Evolutionary conservation across 1,140 invertebrate genomes (phyloP).

Genomic region (Chironomus tepperi): DNA sequence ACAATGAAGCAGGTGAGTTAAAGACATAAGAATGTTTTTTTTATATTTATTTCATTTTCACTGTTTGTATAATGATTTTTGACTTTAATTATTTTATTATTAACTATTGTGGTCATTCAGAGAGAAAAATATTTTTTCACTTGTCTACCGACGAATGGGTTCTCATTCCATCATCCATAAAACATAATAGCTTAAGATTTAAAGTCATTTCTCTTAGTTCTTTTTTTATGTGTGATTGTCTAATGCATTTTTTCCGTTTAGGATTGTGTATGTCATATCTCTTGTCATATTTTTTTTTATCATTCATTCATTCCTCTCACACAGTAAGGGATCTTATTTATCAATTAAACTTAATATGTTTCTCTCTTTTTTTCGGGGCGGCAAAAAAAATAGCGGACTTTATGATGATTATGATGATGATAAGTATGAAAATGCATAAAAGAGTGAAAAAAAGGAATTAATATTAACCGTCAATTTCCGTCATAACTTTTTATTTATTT

Average conservation of each 20-base stretch:
- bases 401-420: slow-evolving; percentile 9
- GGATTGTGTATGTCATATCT: not conserved
- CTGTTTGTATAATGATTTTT: not conserved
- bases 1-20: slow-evolving; percentile 14
- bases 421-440: not conserved
- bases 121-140: not conserved
- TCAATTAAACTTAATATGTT: slow-evolving; percentile 22
- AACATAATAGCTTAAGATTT: not conserved
- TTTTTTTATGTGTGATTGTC: not conserved
- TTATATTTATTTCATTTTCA: no score
- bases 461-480: slow-evolving; percentile 17
- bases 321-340: slow-evolving; percentile 4
- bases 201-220: not conserved
- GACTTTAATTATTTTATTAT: slow-evolving; percentile 15
- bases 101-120: slow-evolving; percentile 13
- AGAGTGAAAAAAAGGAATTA: not conserved
- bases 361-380: not conserved
- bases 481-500: not conserved
- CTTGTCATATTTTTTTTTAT: not conserved
- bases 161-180: not conserved
- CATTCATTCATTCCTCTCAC: not conserved
- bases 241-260: not conserved
- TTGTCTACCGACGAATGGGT: no score
- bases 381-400: slow-evolving; percentile 3
- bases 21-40: no score